Evolutionary conservation across 2,797 vertebrate species (phyloP).

Genomic region (Chromis chromis): DNA sequence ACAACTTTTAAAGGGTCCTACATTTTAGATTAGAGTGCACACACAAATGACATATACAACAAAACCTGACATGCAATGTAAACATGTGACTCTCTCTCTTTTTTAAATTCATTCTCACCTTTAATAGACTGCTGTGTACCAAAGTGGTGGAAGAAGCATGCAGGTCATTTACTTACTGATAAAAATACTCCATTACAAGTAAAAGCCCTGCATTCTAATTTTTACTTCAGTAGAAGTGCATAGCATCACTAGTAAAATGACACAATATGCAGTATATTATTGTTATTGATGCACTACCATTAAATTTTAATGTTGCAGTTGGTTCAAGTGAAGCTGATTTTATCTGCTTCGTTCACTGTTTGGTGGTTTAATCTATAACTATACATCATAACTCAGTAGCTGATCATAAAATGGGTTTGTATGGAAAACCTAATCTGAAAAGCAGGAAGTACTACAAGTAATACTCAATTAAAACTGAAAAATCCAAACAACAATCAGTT

Average conservation of each 20-base stretch:
- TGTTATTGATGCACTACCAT: background rate
- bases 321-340: too few species aligned
- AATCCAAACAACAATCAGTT: background rate
- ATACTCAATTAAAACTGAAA: too few species aligned
- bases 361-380: too few species aligned
- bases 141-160: background rate
- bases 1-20: background rate
- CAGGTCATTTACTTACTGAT: background rate
- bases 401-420: too few species aligned
- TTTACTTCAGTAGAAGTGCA: background rate
- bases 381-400: too few species aligned
- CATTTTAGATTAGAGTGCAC: background rate
- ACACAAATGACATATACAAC: background rate
- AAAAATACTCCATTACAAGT: background rate
- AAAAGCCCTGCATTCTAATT: background rate
- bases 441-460: too few species aligned
- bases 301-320: too few species aligned
- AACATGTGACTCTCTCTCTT: background rate
- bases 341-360: too few species aligned
- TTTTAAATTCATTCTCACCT: too few species aligned
- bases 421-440: too few species aligned
- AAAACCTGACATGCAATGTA: background rate
- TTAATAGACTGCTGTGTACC: too few species aligned
- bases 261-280: background rate
- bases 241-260: background rate